A percentile compares a stretch with the other conserved stretches of the same genome.
phyloP scores from a whole-genome alignment of 2,888 invertebrate species.

The Megamerina dolium region DNA sequence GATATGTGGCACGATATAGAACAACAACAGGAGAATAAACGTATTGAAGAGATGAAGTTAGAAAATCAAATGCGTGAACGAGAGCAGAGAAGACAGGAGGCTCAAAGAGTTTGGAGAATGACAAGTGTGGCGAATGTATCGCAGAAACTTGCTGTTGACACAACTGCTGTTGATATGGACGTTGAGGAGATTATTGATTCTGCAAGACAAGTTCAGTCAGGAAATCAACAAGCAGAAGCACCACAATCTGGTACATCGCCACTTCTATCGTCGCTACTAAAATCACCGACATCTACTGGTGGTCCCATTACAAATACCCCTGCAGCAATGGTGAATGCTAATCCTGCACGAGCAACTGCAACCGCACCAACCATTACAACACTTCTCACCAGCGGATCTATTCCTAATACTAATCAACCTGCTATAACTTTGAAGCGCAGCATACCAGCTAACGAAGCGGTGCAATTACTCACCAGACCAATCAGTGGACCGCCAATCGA shows the following conservation, averaged over 20 bases:
- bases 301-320: constrained; percentile 45
- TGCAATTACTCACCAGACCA: constrained; percentile 36
- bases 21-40: constrained; percentile 62
- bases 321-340: constrained; percentile 1
- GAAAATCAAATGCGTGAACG: constrained; percentile 49
- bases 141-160: constrained; percentile 23
- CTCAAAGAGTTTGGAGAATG: constrained; percentile 56
- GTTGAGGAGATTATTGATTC: constrained; percentile 34
- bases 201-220: constrained; percentile 11
- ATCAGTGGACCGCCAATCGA: constrained; percentile 40
- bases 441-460: constrained; percentile 29
- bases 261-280: constrained; percentile 73
- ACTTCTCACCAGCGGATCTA: constrained; percentile 42
- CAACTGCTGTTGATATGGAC: constrained; percentile 39
- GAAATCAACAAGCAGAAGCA: constrained; percentile 1
- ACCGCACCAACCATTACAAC: constrained; percentile 49
- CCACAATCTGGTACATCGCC: constrained; percentile 60
- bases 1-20: constrained; percentile 72
- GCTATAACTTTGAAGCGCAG: constrained; percentile 25
- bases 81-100: constrained; percentile 59
- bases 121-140: constrained; percentile 11
- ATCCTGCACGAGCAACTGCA: constrained; percentile 30
- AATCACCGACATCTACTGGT: constrained; percentile 53
- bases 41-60: constrained; percentile 55
- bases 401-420: constrained; percentile 33